These are phyloP conservation scores for Pseudolycoriella hygida DNA, from an alignment of 2,888 invertebrate species.

Conservation along the genomic window DNA sequence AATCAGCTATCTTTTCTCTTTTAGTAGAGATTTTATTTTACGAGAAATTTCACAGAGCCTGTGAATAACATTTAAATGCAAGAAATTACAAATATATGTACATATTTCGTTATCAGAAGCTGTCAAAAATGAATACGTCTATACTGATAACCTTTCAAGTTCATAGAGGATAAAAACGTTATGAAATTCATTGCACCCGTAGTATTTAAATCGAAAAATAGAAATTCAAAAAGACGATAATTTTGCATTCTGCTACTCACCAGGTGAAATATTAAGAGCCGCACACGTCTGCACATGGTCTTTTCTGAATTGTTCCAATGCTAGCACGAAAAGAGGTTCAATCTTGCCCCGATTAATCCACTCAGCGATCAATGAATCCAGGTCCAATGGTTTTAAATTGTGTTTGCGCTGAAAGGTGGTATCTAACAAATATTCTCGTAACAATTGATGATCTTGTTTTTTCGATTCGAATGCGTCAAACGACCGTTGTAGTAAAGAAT, in stretches of 20 bases:
- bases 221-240: too few relatives aligned
- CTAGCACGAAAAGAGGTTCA: constrained; percentile 66
- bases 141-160: too few relatives aligned
- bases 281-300: constrained; percentile 74
- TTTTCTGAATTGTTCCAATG: constrained; percentile 70
- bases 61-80: too few relatives aligned
- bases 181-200: too few relatives aligned
- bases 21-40: too few relatives aligned
- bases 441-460: constrained; percentile 47
- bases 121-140: too few relatives aligned
- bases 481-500: constrained; percentile 18
- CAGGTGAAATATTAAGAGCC: constrained; percentile 72
- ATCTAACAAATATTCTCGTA: constrained; percentile 66
- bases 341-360: constrained; percentile 51
- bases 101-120: too few relatives aligned
- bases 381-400: constrained; percentile 62
- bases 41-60: too few relatives aligned
- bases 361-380: constrained; percentile 35
- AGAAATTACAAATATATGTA: too few relatives aligned
- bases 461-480: constrained; percentile 12
- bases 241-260: constrained; percentile 38
- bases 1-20: too few relatives aligned
- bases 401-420: constrained; percentile 71
- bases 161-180: too few relatives aligned
- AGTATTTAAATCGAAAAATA: too few relatives aligned